Evolutionary conservation across 1,140 invertebrate genomes (phyloP).

Genomic region (Hermatobates lingyangjiaoensis): DNA sequence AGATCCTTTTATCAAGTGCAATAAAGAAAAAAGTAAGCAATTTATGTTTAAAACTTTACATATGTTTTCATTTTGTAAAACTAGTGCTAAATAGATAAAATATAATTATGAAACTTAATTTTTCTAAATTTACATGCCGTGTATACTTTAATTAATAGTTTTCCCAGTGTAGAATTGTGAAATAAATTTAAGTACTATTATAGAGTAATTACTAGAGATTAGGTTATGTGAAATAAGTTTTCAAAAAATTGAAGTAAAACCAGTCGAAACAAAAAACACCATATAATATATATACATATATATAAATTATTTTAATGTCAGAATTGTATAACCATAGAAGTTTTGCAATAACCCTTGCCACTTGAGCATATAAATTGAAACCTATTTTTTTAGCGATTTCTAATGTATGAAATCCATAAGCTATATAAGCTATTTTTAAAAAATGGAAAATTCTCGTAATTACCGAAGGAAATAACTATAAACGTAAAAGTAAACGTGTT

Average conservation of each 20-base stretch:
- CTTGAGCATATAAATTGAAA: no score
- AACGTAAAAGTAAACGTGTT: not conserved
- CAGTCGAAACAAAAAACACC: no score
- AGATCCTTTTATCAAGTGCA: constrained; percentile 56
- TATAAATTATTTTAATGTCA: no score
- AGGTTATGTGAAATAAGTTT: not conserved
- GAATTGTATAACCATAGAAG: no score
- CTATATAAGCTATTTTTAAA: not conserved
- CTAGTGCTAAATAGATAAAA: not conserved
- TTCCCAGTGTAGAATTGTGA: not conserved
- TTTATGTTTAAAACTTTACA: constrained; percentile 21
- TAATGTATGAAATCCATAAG: not conserved
- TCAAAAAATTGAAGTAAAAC: no score
- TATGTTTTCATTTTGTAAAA: constrained; percentile 18
- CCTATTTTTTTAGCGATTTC: no score
- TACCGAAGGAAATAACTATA: not conserved
- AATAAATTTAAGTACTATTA: not conserved
- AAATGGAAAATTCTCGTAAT: not conserved
- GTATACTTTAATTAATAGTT: not conserved
- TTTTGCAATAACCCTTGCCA: no score
- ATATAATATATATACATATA: no score
- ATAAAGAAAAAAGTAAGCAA: constrained; percentile 32
- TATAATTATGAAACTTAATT: not conserved
- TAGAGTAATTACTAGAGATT: not conserved
- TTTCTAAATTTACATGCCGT: not conserved